Evolutionary conservation across 2,888 invertebrate species (phyloP), one percentile per base, ranked within the genome.

Genomic region (Dioctria rufipes): DNA sequence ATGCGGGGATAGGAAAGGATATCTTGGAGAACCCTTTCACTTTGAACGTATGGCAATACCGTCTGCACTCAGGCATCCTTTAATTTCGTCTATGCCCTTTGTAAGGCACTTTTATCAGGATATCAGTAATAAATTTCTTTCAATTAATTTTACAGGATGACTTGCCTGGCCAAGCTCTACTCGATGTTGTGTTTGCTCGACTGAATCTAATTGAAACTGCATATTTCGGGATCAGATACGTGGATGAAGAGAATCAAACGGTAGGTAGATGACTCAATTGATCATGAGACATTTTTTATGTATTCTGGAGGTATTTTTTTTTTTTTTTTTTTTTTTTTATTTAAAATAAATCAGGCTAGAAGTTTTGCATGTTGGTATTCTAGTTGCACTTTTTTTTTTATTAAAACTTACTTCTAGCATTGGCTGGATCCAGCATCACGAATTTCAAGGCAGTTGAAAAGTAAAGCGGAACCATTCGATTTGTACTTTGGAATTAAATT

Each of bases 401-500:
- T 13, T 60, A 11, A 65, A 65, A 39, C 39, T 75, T 60, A 13
- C n/a, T 75, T 75, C 39, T 90, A 98, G 96, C 97, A 98, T 90
- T 98, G 98, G 98, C 90, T 98, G 88, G 98, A 98, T 89, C 94
- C 96, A 9, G 93, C 95, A 83, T 97, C 97, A 90, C 93, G 95
- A 84, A 92, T 98, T 82, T 93, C 94, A 85, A 94, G 96, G 83
- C 98, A 98, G 89, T 92, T 98, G 83, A 96, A 96, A 89, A 93
- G 93, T 40, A 91, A 91, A 71, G 85, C 86, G 83, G 92, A 92
- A 86, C 93, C 95, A 49, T 95, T 95, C 89, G 97, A 96, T 81
- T 93, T 98, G 85, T 98, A 98, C 90, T 98, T 98, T 88, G 97
- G 98, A 81, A 97, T 98, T 83, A 98, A 98, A 90, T 98, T 98